These are phyloP conservation scores for Butastur rufipennis DNA, from an alignment of 2,113 vertebrate species.

Conservation along the genomic window DNA sequence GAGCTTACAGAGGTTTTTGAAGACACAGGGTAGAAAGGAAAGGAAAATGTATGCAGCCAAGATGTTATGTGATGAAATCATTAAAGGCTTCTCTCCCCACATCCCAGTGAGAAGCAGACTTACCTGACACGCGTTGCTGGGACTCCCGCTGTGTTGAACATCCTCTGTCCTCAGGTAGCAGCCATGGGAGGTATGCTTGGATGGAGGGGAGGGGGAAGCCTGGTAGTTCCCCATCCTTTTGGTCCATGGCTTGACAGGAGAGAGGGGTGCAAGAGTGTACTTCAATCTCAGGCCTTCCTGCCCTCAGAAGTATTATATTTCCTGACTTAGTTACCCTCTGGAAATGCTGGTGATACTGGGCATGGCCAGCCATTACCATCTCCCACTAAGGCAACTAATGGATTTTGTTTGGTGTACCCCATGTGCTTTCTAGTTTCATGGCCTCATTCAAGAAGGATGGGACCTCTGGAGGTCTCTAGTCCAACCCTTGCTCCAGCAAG, in stretches of 20 bases:
- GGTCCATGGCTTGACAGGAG: neutral
- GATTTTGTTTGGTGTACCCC: neutral
- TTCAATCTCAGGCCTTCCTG: neutral
- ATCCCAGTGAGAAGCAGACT: neutral
- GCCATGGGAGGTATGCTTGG: fast-evolving
- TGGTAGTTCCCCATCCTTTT: neutral
- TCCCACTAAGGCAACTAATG: neutral
- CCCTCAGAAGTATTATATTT: neutral
- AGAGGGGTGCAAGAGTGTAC: neutral
- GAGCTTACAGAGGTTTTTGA: neutral
- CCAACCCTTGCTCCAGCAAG: neutral
- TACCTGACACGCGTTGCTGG: fast-evolving
- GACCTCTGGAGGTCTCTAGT: neutral
- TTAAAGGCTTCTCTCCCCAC: neutral
- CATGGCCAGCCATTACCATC: neutral
- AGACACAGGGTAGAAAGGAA: neutral
- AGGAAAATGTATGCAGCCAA: neutral
- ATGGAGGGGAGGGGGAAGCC: fast-evolving
- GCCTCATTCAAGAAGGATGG: neutral
- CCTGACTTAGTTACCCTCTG: neutral
- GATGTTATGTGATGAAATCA: neutral
- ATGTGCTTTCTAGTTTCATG: neutral
- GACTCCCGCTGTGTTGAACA: neutral
- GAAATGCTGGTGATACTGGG: neutral
- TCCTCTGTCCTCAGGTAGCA: neutral